These are phyloP conservation scores for Pristiophorus japonicus DNA, from an alignment of 2,113 vertebrate species.

Conservation along the genomic window DNA sequence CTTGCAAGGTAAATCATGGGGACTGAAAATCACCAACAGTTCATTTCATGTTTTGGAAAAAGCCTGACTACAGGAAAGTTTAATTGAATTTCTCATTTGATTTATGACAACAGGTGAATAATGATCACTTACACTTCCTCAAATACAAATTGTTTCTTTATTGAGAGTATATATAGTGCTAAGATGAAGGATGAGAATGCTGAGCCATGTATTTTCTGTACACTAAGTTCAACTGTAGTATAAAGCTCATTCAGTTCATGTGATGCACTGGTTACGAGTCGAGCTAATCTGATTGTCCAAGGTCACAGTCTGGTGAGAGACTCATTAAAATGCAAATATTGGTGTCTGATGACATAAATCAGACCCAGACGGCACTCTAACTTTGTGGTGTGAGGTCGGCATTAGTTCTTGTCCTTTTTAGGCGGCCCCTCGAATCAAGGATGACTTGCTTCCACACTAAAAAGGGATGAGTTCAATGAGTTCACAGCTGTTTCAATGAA, in stretches of 20 bases:
- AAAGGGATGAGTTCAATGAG: no score
- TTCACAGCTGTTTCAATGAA: no score
- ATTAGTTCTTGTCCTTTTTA: not conserved
- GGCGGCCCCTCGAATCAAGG: no score
- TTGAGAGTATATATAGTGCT: not conserved
- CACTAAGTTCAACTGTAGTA: not conserved
- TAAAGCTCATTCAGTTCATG: not conserved
- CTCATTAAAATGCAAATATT: not conserved
- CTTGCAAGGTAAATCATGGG: not conserved
- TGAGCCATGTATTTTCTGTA: not conserved
- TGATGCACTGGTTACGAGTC: not conserved
- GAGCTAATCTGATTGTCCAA: not conserved
- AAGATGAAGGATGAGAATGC: no score
- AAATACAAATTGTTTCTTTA: not conserved
- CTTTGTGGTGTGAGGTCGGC: not conserved
- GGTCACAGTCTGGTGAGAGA: not conserved
- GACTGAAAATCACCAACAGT: not conserved
- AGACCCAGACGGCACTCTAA: not conserved
- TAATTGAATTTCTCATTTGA: not conserved
- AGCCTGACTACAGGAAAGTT: not conserved
- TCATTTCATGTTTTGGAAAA: not conserved
- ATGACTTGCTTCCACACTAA: no score
- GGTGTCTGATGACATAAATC: not conserved
- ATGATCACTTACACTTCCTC: not conserved
- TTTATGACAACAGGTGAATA: not conserved